Conservation (phyloP, 37 sponge, comb jelly and placozoan species). For the Halichondria panicea region DNA sequence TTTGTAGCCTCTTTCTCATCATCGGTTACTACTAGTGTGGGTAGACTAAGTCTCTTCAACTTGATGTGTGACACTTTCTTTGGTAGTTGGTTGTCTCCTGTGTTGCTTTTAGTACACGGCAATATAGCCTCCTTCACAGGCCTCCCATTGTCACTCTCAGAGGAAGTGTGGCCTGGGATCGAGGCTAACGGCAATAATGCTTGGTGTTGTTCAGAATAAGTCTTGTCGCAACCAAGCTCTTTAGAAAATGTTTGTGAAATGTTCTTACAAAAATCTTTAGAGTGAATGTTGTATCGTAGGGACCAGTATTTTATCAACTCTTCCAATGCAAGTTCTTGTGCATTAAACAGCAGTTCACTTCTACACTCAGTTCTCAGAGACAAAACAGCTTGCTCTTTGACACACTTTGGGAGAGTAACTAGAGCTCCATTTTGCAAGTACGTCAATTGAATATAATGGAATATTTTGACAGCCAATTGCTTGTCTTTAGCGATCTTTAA, state of each 20-base stretch:
- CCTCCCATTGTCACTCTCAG: too few relatives aligned
- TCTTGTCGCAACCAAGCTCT: too few relatives aligned
- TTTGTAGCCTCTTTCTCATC: background rate
- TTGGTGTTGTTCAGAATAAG: too few relatives aligned
- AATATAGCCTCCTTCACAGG: too few relatives aligned
- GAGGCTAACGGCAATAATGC: too few relatives aligned
- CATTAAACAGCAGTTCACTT: background rate
- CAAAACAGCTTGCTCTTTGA: background rate
- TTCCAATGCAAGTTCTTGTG: slow-evolving; percentile 11
- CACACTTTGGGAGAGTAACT: background rate
- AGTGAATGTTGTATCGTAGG: slow-evolving; percentile 13
- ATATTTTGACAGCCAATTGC: slow-evolving; percentile 4
- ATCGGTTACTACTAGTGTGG: background rate
- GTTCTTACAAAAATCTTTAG: too few relatives aligned
- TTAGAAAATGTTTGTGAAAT: too few relatives aligned
- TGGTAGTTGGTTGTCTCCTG: background rate
- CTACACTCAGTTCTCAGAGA: background rate
- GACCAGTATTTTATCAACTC: slow-evolving; percentile 39
- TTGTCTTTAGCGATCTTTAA: slow-evolving; percentile 8
- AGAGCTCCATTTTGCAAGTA: background rate
- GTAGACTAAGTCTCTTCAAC: background rate
- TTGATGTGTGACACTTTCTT: slow-evolving; percentile 2
- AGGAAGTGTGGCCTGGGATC: too few relatives aligned
- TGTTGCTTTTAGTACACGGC: background rate
- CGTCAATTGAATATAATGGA: background rate